phyloP scores from a whole-genome alignment of 2,888 invertebrate genomes.

The Zhuqinia jingwanae region DNA sequence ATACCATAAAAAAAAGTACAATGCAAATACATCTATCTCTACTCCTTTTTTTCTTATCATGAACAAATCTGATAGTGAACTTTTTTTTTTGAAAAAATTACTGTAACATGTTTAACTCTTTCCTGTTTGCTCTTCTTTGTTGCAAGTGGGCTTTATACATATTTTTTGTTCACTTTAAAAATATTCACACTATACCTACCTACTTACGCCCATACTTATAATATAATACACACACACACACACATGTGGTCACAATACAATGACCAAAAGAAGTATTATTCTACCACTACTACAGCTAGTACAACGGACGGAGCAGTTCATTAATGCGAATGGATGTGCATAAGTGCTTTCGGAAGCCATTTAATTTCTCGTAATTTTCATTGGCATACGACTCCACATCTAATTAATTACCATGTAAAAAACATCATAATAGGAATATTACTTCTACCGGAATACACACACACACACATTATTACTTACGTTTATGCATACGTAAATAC shows the following conservation, averaged over 20 bases:
- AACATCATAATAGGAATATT: slow-evolving; percentile 2
- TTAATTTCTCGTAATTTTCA: slow-evolving; percentile 62
- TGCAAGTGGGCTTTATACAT: neutral
- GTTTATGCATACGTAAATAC: neutral
- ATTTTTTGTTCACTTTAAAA: neutral
- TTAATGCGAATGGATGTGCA: neutral
- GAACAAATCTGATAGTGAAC: slow-evolving; percentile 55
- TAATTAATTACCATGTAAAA: slow-evolving; percentile 60
- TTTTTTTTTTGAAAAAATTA: slow-evolving; percentile 65
- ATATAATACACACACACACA: too few species aligned
- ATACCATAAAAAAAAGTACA: slow-evolving; percentile 17
- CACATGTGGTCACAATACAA: slow-evolving; percentile 10
- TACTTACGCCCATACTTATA: too few species aligned
- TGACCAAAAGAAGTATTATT: too few species aligned
- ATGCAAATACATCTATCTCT: slow-evolving; percentile 29
- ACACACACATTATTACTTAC: too few species aligned
- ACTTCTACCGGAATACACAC: neutral
- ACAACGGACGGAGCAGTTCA: too few species aligned
- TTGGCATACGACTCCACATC: slow-evolving; percentile 63
- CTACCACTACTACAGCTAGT: too few species aligned
- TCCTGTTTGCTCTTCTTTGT: slow-evolving; percentile 29
- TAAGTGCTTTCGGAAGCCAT: slow-evolving; percentile 68
- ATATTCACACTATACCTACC: neutral
- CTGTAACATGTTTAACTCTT: slow-evolving; percentile 65
- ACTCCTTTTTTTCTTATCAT: slow-evolving; percentile 32